These are phyloP conservation scores for Himantopus leucocephalus DNA, from an alignment of 2,113 vertebrate genomes.

Conservation along the genomic window DNA sequence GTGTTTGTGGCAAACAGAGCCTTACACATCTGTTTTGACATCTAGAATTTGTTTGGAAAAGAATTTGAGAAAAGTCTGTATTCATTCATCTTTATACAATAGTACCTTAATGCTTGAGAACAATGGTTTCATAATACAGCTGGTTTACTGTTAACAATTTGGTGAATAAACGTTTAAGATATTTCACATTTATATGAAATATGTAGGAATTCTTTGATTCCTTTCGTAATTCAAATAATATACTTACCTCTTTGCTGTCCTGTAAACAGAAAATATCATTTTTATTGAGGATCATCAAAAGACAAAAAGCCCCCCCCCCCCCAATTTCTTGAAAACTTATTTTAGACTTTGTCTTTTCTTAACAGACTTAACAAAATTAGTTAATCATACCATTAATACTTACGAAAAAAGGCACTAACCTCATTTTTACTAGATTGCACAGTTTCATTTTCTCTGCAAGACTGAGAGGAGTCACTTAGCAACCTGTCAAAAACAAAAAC, in stretches of 20 bases:
- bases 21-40: background rate
- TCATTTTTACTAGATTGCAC: slow-evolving; percentile 84
- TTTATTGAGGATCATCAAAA: background rate
- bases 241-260: slow-evolving; percentile 73
- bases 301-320: background rate
- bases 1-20: background rate
- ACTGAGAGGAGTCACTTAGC: slow-evolving; percentile 84
- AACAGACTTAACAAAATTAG: background rate
- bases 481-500: slow-evolving; percentile 80
- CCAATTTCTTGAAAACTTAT: background rate
- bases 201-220: background rate
- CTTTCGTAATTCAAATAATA: slow-evolving; percentile 28
- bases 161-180: background rate
- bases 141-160: background rate
- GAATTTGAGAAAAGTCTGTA: background rate
- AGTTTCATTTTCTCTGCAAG: slow-evolving; percentile 83
- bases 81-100: background rate
- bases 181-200: background rate
- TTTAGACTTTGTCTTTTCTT: background rate
- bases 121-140: background rate
- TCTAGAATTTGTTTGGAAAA: background rate
- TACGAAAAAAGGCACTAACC: slow-evolving; percentile 75
- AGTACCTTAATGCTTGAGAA: background rate
- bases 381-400: background rate
- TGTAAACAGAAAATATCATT: slow-evolving; percentile 55